Evolutionary conservation across 2,113 vertebrate species (phyloP).

Genomic region (Oncorhynchus nerka): DNA sequence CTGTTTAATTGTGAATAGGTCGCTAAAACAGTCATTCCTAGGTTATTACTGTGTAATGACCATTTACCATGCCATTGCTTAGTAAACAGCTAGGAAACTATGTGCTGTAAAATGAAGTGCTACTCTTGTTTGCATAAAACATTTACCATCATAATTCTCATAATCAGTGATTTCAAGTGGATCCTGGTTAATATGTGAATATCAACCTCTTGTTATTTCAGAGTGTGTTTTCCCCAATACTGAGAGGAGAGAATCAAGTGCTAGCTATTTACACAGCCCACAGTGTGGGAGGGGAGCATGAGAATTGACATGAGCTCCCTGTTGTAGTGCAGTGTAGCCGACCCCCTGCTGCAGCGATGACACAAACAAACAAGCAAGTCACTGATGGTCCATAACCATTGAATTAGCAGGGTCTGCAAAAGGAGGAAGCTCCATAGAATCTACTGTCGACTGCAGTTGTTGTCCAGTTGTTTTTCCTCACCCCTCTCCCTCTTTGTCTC

Average conservation of each 20-base stretch:
- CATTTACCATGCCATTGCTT: not conserved
- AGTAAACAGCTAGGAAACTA: not conserved
- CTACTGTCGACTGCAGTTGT: not conserved
- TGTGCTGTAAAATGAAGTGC: not conserved
- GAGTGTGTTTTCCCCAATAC: not conserved
- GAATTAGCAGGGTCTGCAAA: not conserved
- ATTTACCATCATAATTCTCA: not conserved
- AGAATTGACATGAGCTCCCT: not conserved
- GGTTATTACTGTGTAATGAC: too few relatives aligned
- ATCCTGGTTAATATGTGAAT: not conserved
- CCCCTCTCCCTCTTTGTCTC: constrained; percentile 21
- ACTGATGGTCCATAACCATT: not conserved
- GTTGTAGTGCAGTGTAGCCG: not conserved
- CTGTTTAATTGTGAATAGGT: not conserved
- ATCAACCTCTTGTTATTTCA: not conserved
- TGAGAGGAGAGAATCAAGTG: not conserved
- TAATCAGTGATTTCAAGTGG: not conserved
- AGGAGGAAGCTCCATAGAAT: not conserved
- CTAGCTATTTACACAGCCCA: not conserved
- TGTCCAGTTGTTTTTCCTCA: constrained; percentile 4
- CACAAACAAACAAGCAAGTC: not conserved
- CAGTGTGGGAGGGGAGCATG: not conserved
- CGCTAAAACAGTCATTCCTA: too few relatives aligned
- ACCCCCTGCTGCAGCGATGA: not conserved
- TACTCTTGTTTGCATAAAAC: not conserved